Percentiles rank a stretch among this genome's conserved stretches.
phyloP scores from a whole-genome alignment of 2,113 vertebrate genomes.

The Syrrhaptes paradoxus region DNA sequence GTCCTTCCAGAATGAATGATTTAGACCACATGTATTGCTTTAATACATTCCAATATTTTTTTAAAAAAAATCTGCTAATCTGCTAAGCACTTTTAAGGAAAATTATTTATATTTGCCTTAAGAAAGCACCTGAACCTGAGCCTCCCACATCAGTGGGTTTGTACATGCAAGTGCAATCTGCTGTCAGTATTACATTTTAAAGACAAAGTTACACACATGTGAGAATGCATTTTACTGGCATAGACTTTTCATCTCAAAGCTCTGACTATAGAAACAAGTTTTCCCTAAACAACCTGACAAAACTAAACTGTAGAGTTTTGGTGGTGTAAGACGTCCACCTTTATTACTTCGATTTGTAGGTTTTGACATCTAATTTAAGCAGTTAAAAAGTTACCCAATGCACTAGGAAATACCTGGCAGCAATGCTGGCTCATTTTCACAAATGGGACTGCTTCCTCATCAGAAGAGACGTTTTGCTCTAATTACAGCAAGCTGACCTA shows the following conservation, averaged over 20 bases:
- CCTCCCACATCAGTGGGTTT: background rate
- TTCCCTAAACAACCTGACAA: background rate
- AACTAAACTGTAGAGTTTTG: background rate
- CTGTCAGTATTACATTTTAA: fast-evolving
- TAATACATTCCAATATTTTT: background rate
- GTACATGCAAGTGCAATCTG: background rate
- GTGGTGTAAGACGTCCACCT: background rate
- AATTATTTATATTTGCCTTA: background rate
- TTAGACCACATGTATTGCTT: background rate
- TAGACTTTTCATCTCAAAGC: background rate
- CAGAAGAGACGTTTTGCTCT: background rate
- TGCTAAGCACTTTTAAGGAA: background rate
- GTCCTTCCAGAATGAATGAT: background rate
- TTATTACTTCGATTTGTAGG: background rate
- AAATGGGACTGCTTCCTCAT: background rate
- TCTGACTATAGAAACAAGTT: background rate
- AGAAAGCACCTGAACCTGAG: background rate
- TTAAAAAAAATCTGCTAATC: background rate
- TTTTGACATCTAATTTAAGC: background rate
- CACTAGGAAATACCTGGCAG: background rate
- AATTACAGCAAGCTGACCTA: background rate
- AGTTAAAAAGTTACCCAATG: background rate
- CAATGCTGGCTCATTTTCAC: background rate
- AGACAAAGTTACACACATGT: background rate
- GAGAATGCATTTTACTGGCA: background rate